These are phyloP conservation scores for Crocuta crocuta DNA, from an alignment of 2,113 vertebrate genomes.

Conservation along the genomic window DNA sequence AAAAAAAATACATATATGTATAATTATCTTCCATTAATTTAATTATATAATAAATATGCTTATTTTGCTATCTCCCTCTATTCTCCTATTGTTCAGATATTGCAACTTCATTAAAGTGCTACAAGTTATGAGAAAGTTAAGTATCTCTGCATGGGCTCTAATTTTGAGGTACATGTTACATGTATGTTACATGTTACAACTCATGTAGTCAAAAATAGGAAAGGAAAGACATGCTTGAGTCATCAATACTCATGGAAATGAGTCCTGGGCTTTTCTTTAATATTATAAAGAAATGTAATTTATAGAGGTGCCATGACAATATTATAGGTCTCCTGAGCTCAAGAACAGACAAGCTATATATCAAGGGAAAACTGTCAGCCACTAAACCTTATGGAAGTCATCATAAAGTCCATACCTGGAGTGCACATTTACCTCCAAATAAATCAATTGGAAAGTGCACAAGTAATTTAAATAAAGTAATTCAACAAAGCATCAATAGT, in stretches of 20 bases:
- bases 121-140: not conserved
- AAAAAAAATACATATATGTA: not conserved
- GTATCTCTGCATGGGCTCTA: not conserved
- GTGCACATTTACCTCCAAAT: not conserved
- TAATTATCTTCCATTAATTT: not conserved
- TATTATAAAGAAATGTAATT: not conserved
- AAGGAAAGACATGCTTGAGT: not conserved
- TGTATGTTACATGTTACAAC: not conserved
- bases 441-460: not conserved
- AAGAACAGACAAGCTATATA: not conserved
- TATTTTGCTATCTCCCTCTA: not conserved
- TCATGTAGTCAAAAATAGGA: not conserved
- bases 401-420: not conserved
- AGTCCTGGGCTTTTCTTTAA: not conserved
- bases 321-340: not conserved
- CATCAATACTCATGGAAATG: not conserved
- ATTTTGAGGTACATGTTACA: not conserved
- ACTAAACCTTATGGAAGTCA: not conserved
- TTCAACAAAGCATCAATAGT: not conserved
- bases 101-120: not conserved
- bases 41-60: not conserved
- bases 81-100: not conserved
- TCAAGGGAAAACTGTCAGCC: not conserved
- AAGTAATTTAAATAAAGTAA: not conserved
- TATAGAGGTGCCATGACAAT: not conserved